Base-by-base conservation (phyloP, 2,113 vertebrate genomes). In the Sinocyclocheilus anophthalmus region DNA sequence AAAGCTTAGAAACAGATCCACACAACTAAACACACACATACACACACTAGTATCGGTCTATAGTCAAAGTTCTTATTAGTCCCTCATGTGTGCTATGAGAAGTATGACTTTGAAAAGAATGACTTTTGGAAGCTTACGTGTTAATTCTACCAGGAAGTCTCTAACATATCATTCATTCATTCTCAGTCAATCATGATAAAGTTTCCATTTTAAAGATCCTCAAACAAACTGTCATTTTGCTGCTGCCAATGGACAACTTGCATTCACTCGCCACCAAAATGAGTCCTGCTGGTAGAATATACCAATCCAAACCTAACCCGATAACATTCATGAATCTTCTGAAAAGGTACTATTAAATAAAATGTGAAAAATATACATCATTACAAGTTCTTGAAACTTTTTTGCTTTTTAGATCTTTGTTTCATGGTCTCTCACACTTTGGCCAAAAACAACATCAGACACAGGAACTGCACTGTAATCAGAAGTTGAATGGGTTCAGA, bases 1-100 rank as follows among this genome's bases (percentile, higher is more conserved):
- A 83, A 83, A 83, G 65, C 48, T 30, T 48, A 53, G 67, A 72
- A 55, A 72, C 63, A 72, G 61, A 81, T 20, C 39, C 79, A 65
- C 42, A 26, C n/a, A 63, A 65, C 59, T 81, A 65, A 24, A 81
- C 59, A 81, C 57, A 48, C 59, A 79, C 3, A 75, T 6, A 48
- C 10, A 73, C n/a, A 77, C 24, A 78, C 76, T 20, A 65, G n/a
- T 67, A 50, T 22, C 18, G 16, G 7, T 18, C 42, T 67, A 30
- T 30, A 45, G 5, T 80, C 20, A 22, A 37, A 18, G 48, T 53
- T 59, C 50, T 78, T 26, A 53, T 33, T 50, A 57, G 26, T 33
- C n/a, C 24, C 45, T 55, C 24, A 10, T 33, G 76, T 18, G 9
- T 55, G 76, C 14, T 33, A 33, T 33, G 30, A 33, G 30, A 55